Evolutionary conservation across 2,797 vertebrate species (phyloP), one percentile per base, ranked within the genome.

Genomic region (Hydrophis major): DNA sequence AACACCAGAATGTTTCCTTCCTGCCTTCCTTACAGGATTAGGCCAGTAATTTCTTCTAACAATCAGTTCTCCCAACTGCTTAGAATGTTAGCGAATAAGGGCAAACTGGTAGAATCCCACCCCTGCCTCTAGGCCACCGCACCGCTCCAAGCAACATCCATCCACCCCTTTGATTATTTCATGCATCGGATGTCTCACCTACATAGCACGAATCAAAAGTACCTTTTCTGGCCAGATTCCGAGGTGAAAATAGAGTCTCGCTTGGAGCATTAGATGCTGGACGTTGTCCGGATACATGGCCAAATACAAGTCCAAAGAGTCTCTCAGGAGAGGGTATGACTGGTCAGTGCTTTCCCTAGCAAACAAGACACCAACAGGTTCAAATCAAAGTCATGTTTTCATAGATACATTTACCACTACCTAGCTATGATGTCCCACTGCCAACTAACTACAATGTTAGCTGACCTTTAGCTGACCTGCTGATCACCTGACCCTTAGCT

Each of bases 221-320:
- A 99, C 99, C 99, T 99, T 99, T 98, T 99, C 99, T 94, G 99
- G 99, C 99, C 99, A 99, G 97, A 99, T 99, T 94, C 99, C 99
- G 96, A 99, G 97, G 96, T 99, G 99, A 98, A 99, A 99, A 97
- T 99, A 99, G 20, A 99, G 97, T 74, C 99, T 98, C 59, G 99
- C 99, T 95, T 99, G 99, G 93, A 99, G 98, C 96, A 99, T 98
- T 92, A 99, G 97, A 69, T 99, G 99, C 97, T 99, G 99, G 95
- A 99, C 99, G 5, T 99, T 99, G 97, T 99, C 99, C 10, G 99
- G 99, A 97, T 99, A 99, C 97, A 99, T 99, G 59, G 99, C 98
- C 98, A 99, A 98, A 97, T 99, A 99, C 66, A 99, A 98, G 95
- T 99, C 99, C 97, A 99, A 93, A 0, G 99, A 99, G 97, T 99